Base-by-base conservation (phyloP, 2,888 invertebrate species). In the Napeogenes inachia region DNA sequence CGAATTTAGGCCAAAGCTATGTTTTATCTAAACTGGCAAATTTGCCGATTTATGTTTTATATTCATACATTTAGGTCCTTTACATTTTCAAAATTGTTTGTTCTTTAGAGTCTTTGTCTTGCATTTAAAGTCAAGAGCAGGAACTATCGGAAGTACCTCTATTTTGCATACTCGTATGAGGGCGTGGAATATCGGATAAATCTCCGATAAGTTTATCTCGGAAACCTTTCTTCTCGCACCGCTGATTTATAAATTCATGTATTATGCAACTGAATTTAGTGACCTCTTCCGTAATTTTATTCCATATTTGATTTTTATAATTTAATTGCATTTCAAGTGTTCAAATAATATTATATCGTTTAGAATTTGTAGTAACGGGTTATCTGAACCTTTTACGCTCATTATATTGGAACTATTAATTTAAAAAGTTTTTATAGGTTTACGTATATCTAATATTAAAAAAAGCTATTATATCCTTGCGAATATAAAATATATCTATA, bases 141-240 rank as follows among this genome's bases (percentile, higher is more conserved):
- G 62, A 55, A 13, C 42, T 21, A 42, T 57, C 33, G 45, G 57
- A 59, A 59, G 64, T 56, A 74, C 78, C 21, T 57, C 54, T 56
- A 75, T 73, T 84, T 82, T 81, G 77, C 82, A 83, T 82, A 21
- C 21, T 21, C 21, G 21, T 21, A 76, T 69, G 76, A 75, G 75
- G 73, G 73, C 64, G 60, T 69, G 68, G 66, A 76, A 73, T 73
- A 73, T 71, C 67, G 75, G 73, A 75, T 80, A 79, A 82, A 80
- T 78, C 78, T 74, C 64, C 76, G 71, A 80, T 83, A 82, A 82
- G 78, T 78, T 82, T 79, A 79, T 80, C 75, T 76, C 73, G 71
- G 68, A 78, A 79, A 78, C 78, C 75, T 73, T 74, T 76, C 78
- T 42, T 0, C 42, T 47, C 53, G 60, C 61, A 57, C 56, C 56